A percentile compares a stretch with the other conserved stretches of the same genome.
Evolutionary conservation across 2,797 vertebrate genomes (phyloP).

Genomic region (Chaunax sp.): DNA sequence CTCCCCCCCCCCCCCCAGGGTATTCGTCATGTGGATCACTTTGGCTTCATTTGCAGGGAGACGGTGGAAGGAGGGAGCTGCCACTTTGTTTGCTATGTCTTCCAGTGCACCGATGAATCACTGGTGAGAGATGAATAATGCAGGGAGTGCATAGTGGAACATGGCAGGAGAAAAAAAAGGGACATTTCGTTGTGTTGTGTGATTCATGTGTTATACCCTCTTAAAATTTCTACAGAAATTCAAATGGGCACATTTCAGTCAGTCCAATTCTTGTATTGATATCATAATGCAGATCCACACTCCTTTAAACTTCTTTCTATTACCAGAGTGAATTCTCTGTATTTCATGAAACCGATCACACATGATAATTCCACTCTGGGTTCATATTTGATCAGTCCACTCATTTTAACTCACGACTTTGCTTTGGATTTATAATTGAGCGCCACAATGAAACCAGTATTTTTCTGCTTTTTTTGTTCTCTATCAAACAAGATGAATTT

Average conservation of each 20-base stretch:
- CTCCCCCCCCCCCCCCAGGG: slow-evolving; percentile 81
- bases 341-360: not conserved
- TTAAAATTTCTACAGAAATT: not conserved
- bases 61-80: slow-evolving; percentile 88
- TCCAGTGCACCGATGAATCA: slow-evolving; percentile 94
- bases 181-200: not conserved
- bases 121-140: slow-evolving; percentile 86
- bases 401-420: slow-evolving; percentile 2
- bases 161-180: not conserved
- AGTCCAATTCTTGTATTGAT: not conserved
- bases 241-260: not conserved
- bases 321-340: not conserved
- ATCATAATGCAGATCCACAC: not conserved
- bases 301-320: not conserved
- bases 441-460: not conserved
- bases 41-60: slow-evolving; percentile 98
- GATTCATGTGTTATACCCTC: not conserved
- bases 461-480: slow-evolving; percentile 1
- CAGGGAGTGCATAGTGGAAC: not conserved
- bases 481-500: slow-evolving; percentile 11
- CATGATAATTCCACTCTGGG: not conserved
- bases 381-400: slow-evolving; percentile 8
- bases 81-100: slow-evolving; percentile 96
- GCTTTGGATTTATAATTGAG: slow-evolving; percentile 10
- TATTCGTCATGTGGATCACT: slow-evolving; percentile 96